Conservation (phyloP, 2,797 vertebrate genomes). For the Mormyrops boulengeri region DNA sequence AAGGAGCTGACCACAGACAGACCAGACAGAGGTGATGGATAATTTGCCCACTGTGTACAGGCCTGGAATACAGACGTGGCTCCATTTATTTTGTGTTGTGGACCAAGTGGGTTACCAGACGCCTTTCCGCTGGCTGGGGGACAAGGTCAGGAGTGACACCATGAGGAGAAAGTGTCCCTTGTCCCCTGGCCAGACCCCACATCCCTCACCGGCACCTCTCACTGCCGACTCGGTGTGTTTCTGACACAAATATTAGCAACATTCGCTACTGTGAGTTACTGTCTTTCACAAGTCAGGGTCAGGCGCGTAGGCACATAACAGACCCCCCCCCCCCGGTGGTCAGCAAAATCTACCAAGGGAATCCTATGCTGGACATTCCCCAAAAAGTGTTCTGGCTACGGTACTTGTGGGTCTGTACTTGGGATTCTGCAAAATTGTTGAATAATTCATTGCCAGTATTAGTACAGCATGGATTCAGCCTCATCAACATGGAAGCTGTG, state of each 20-base stretch:
- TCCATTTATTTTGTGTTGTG: not conserved
- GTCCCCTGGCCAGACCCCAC: not conserved
- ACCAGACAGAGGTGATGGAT: constrained; percentile 39
- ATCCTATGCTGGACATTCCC: not conserved
- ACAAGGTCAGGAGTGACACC: constrained; percentile 6
- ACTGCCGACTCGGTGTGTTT: not conserved
- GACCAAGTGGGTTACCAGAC: not conserved
- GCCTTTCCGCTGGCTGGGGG: not conserved
- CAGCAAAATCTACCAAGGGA: not conserved
- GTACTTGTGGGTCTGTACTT: constrained; percentile 25
- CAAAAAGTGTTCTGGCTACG: not conserved
- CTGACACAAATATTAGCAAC: not conserved
- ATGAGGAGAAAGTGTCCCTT: not conserved
- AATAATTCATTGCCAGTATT: constrained; percentile 68
- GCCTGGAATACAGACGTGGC: not conserved
- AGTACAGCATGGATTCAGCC: constrained; percentile 64
- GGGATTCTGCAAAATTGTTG: constrained; percentile 61
- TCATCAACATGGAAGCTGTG: constrained; percentile 60
- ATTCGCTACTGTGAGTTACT: not conserved
- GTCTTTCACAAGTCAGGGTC: not conserved
- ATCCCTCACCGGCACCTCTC: not conserved
- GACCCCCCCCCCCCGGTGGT: not conserved
- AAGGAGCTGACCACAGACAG: not conserved
- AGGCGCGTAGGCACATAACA: not conserved
- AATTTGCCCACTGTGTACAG: constrained; percentile 19